These are phyloP conservation scores for Laticauda laticaudata DNA, from an alignment of 2,113 vertebrate genomes.

Conservation along the genomic window DNA sequence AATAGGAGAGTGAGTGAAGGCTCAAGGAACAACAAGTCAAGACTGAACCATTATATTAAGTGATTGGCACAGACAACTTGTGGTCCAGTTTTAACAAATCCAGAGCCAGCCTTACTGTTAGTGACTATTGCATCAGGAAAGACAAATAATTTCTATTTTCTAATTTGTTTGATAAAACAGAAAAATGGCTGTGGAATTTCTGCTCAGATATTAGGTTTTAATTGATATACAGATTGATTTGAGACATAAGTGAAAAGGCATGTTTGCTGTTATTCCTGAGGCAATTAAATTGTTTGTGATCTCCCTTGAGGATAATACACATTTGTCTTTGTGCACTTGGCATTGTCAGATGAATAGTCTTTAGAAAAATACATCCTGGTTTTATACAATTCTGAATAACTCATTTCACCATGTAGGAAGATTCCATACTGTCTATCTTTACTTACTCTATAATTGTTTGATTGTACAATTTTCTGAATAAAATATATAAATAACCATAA, in stretches of 20 bases:
- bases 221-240: not conserved
- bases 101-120: not conserved
- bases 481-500: not conserved
- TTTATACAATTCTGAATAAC: not conserved
- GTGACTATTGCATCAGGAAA: not conserved
- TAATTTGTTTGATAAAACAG: not conserved
- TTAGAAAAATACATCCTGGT: not conserved
- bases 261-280: not conserved
- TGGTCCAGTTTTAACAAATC: not conserved
- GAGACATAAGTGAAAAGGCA: not conserved
- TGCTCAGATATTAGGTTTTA: not conserved
- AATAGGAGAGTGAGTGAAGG: no score
- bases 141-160: not conserved
- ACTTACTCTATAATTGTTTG: not conserved
- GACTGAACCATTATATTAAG: not conserved
- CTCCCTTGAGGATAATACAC: not conserved
- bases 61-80: not conserved
- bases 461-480: not conserved
- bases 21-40: no score
- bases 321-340: not conserved
- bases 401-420: not conserved
- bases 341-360: not conserved
- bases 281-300: not conserved
- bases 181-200: not conserved
- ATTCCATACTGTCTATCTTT: not conserved